Evolutionary conservation across 2,888 invertebrate species (phyloP).

Genomic region (Rhagonycha fulva): DNA sequence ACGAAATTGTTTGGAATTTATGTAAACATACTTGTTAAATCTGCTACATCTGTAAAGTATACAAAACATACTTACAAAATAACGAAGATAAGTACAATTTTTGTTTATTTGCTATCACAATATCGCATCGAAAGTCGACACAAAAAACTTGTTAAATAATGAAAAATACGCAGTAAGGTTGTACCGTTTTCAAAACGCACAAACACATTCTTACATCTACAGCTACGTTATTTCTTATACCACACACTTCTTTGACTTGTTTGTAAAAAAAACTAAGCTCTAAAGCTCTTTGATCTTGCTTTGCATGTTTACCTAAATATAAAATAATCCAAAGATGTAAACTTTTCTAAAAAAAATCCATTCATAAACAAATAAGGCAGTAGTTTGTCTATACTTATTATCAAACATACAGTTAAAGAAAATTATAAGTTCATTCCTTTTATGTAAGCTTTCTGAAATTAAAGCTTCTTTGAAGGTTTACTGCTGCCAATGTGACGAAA

Average conservation of each 20-base stretch:
- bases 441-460: too few species aligned
- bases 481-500: too few species aligned
- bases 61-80: background rate
- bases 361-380: background rate
- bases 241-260: background rate
- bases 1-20: constrained; percentile 11
- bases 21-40: constrained; percentile 5
- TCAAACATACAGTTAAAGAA: too few species aligned
- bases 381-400: too few species aligned
- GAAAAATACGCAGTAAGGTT: background rate
- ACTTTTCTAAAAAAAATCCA: background rate
- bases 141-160: background rate
- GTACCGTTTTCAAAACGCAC: background rate
- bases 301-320: background rate
- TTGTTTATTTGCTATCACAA: background rate
- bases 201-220: background rate
- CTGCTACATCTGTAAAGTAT: background rate
- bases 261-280: background rate
- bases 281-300: background rate
- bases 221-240: background rate
- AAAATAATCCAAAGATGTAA: background rate
- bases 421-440: too few species aligned
- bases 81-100: background rate
- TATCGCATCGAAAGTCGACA: background rate
- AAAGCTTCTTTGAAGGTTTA: too few species aligned